Conservation (phyloP, 2,113 vertebrate genomes). For the Syngnathoides biaculeatus region DNA sequence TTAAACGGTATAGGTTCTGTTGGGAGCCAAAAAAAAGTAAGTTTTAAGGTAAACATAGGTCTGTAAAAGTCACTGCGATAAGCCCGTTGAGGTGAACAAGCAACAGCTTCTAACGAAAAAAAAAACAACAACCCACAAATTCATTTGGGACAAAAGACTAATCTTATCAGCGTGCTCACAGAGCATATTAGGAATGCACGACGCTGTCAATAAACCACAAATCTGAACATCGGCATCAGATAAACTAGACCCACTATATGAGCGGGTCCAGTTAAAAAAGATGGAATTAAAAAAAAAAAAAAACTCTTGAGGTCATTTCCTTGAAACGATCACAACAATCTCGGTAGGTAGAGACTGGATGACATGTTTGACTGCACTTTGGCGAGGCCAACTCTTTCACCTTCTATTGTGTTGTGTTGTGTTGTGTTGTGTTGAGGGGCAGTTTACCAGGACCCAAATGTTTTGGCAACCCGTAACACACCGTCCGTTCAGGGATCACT, state of each 20-base stretch:
- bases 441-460: slow-evolving; percentile 53
- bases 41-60: slow-evolving; percentile 15
- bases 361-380: slow-evolving; percentile 57
- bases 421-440: slow-evolving; percentile 34
- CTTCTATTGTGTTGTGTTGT: slow-evolving; percentile 72
- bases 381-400: slow-evolving; percentile 44
- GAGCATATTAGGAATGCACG: slow-evolving; percentile 55
- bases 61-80: slow-evolving; percentile 4
- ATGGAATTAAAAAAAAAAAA: slow-evolving; percentile 5
- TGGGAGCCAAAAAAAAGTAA: neutral
- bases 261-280: slow-evolving; percentile 26
- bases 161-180: slow-evolving; percentile 59
- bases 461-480: slow-evolving; percentile 36
- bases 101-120: slow-evolving; percentile 26
- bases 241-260: neutral
- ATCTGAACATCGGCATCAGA: neutral
- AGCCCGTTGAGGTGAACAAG: slow-evolving; percentile 10
- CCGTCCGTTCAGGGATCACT: slow-evolving; percentile 4
- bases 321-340: slow-evolving; percentile 68
- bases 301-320: slow-evolving; percentile 69
- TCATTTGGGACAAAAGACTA: slow-evolving; percentile 41
- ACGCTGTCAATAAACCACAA: slow-evolving; percentile 38
- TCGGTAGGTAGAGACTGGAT: slow-evolving; percentile 28
- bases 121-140: slow-evolving; percentile 9
- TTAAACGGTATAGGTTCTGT: neutral